phyloP scores from a whole-genome alignment of 2,888 invertebrate genomes.

The Brassicogethes aeneus region DNA sequence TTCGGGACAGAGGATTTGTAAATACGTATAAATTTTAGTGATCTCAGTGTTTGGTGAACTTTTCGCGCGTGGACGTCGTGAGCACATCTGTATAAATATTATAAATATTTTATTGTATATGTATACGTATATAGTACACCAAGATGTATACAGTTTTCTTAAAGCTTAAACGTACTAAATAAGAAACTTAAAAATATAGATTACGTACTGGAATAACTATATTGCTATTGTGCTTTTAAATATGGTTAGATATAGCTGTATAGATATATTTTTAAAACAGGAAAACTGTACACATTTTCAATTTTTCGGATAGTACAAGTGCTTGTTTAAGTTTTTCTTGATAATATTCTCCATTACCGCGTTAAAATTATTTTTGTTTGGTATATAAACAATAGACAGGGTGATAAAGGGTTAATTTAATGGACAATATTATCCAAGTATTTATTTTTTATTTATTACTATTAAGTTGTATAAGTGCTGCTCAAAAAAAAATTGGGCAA shows the following conservation, averaged over 20 bases:
- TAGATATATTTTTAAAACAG: background rate
- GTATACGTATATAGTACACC: constrained; percentile 31
- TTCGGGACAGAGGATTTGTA: constrained; percentile 20
- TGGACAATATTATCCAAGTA: constrained; percentile 13
- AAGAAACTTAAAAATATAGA: too few species aligned
- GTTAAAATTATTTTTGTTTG: constrained; percentile 10
- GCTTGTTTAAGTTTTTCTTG: constrained; percentile 5
- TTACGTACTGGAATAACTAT: too few species aligned
- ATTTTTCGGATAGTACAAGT: constrained; percentile 11
- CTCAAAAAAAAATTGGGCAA: constrained; percentile 20
- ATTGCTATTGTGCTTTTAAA: background rate
- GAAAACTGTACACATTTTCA: constrained; percentile 7
- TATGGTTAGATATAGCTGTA: background rate
- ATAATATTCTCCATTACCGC: constrained; percentile 3
- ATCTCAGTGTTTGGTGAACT: constrained; percentile 35
- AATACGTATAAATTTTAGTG: constrained; percentile 31
- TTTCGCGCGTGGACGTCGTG: constrained; percentile 19
- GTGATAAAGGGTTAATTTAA: constrained; percentile 13
- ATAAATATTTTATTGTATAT: constrained; percentile 27
- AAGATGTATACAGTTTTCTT: background rate
- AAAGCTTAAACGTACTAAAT: too few species aligned
- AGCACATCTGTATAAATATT: constrained; percentile 34
- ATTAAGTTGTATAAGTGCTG: constrained; percentile 14
- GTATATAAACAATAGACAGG: constrained; percentile 15
- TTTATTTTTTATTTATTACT: constrained; percentile 10